Conservation (phyloP, 1,140 invertebrate genomes). For the Philaenus spumarius region DNA sequence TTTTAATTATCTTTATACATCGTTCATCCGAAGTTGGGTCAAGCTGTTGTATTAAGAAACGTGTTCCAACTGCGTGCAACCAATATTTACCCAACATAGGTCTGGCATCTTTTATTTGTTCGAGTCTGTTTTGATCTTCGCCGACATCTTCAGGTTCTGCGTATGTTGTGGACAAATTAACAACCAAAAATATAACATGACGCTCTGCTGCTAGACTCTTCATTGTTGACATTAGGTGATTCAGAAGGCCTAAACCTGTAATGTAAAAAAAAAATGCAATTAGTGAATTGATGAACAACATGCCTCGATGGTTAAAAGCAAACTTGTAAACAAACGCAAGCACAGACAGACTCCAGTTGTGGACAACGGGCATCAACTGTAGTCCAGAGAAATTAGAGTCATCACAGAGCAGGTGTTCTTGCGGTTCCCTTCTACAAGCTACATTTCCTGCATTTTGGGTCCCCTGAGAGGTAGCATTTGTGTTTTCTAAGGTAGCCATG, state of each 20-base stretch:
- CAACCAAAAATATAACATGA: conserved; percentile 12
- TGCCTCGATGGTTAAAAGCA: too few species aligned
- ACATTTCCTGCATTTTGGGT: too few species aligned
- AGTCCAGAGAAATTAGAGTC: too few species aligned
- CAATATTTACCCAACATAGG: conserved; percentile 29
- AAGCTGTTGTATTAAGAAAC: conserved; percentile 15
- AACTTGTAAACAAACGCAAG: too few species aligned
- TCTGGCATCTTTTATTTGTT: conserved; percentile 12
- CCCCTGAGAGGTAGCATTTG: too few species aligned
- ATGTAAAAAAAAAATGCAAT: too few species aligned
- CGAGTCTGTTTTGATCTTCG: background rate
- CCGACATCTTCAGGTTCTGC: conserved; percentile 13
- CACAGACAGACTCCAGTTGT: too few species aligned
- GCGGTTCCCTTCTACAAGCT: too few species aligned
- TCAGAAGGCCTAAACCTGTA: conserved; percentile 27
- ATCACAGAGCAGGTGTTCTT: too few species aligned
- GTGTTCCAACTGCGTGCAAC: conserved; percentile 23
- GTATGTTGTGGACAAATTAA: conserved; percentile 22
- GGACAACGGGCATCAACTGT: too few species aligned
- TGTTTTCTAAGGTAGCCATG: too few species aligned
- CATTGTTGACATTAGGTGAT: conserved; percentile 18
- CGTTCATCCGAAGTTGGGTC: background rate
- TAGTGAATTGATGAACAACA: too few species aligned
- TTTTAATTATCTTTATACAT: background rate
- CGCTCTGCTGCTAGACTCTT: conserved; percentile 18